A percentile compares a stretch with the other conserved stretches of the same genome.
phyloP scores from a whole-genome alignment of 2,888 invertebrate genomes.

The Pachliopta kotzebuea region DNA sequence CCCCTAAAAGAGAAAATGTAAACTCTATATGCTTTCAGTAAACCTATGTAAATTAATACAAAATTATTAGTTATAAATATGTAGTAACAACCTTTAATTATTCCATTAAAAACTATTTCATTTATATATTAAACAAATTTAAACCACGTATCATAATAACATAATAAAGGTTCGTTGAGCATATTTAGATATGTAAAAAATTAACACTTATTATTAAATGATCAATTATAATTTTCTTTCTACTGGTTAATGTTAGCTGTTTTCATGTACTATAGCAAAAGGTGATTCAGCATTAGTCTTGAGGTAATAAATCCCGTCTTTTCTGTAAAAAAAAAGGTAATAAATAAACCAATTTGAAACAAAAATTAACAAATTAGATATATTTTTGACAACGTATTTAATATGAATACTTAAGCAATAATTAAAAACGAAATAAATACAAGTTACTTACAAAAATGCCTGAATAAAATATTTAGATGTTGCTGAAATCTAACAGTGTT shows the following conservation, averaged over 20 bases:
- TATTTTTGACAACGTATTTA: background rate
- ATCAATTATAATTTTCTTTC: background rate
- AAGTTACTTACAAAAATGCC: too few relatives aligned
- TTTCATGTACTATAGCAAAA: constrained; percentile 65
- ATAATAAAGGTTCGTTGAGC: background rate
- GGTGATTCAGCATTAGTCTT: constrained; percentile 75
- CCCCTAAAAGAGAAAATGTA: background rate
- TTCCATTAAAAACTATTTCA: background rate
- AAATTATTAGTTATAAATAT: background rate
- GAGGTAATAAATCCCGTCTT: constrained; percentile 79
- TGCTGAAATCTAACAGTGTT: too few relatives aligned
- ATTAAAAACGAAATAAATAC: too few relatives aligned
- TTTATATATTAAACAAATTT: background rate
- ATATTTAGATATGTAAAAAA: background rate
- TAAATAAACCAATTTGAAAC: background rate
- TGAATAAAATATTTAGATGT: too few relatives aligned
- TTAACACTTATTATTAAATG: constrained; percentile 10
- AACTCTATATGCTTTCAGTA: background rate
- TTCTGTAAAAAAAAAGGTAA: constrained; percentile 54
- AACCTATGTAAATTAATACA: background rate
- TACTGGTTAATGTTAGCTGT: constrained; percentile 39
- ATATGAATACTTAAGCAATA: background rate
- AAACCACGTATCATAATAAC: background rate
- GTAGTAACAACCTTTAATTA: background rate
- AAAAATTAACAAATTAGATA: background rate